Conservation (phyloP, 2,888 invertebrate species). For the Cancer borealis region DNA sequence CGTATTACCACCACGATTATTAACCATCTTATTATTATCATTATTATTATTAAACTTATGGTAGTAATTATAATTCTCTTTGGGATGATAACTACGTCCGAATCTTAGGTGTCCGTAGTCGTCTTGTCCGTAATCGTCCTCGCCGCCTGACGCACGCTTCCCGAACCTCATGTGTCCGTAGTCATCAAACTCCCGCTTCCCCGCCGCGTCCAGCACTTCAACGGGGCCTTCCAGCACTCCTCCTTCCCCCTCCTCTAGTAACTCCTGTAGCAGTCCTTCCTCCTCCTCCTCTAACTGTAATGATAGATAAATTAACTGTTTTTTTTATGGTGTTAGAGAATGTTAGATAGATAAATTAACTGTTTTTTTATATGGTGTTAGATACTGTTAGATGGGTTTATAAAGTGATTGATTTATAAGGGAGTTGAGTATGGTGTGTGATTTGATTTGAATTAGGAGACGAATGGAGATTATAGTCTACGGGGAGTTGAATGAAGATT, state of each 20-base stretch:
- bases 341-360: too few relatives aligned
- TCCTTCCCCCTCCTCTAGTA: not conserved
- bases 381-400: too few relatives aligned
- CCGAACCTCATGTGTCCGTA: conserved; percentile 50
- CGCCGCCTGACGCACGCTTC: not conserved
- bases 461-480: not conserved
- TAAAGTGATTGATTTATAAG: too few relatives aligned
- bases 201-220: conserved; percentile 18
- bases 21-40: too few relatives aligned
- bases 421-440: too few relatives aligned
- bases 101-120: conserved; percentile 78
- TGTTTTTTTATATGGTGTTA: too few relatives aligned
- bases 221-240: not conserved
- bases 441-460: not conserved
- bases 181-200: conserved; percentile 47
- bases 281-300: conserved; percentile 45
- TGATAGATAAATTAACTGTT: not conserved
- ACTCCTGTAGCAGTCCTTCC: not conserved
- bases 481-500: not conserved
- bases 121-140: conserved; percentile 34
- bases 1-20: too few relatives aligned
- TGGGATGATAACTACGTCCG: conserved; percentile 74
- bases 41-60: not conserved
- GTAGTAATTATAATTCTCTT: not conserved
- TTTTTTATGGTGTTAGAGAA: too few relatives aligned